phyloP scores from a whole-genome alignment of 2,888 invertebrate species.

The Phoronis australis region DNA sequence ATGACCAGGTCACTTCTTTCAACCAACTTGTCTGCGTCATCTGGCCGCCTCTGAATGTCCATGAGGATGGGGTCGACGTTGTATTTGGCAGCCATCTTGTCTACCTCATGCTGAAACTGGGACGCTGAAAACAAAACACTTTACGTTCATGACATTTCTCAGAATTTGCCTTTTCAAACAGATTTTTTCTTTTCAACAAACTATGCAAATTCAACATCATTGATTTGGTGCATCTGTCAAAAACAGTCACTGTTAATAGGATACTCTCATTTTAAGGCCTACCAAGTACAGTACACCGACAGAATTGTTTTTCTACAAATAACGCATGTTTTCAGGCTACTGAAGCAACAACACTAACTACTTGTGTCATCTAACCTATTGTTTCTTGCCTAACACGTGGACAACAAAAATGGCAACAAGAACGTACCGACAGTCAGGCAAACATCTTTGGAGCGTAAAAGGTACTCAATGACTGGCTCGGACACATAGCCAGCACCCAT shows the following conservation, averaged over 20 bases:
- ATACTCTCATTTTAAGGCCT: too few species aligned
- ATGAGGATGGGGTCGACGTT: constrained; percentile 71
- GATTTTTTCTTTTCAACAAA: too few species aligned
- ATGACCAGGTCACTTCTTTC: constrained; percentile 59
- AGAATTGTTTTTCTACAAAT: too few species aligned
- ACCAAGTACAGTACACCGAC: too few species aligned
- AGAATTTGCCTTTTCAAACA: too few species aligned
- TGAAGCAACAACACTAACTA: too few species aligned
- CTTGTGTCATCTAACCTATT: too few species aligned
- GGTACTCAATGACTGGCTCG: constrained; percentile 89
- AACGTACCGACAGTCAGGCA: constrained; percentile 72
- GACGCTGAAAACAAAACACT: constrained; percentile 59
- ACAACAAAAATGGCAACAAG: neutral
- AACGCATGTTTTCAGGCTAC: too few species aligned
- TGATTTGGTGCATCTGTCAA: too few species aligned
- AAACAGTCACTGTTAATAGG: too few species aligned
- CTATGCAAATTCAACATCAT: too few species aligned
- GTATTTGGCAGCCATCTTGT: constrained; percentile 71
- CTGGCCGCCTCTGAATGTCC: constrained; percentile 70
- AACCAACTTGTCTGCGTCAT: constrained; percentile 67
- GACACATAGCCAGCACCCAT: constrained; percentile 94
- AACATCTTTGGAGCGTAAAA: constrained; percentile 74
- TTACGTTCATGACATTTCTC: neutral
- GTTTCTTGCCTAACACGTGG: too few species aligned
- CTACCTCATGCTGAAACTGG: constrained; percentile 81